Evolutionary conservation across 2,888 invertebrate genomes (phyloP), one percentile per base, ranked within the genome.

Genomic region (Pristionchus entomophagus): DNA sequence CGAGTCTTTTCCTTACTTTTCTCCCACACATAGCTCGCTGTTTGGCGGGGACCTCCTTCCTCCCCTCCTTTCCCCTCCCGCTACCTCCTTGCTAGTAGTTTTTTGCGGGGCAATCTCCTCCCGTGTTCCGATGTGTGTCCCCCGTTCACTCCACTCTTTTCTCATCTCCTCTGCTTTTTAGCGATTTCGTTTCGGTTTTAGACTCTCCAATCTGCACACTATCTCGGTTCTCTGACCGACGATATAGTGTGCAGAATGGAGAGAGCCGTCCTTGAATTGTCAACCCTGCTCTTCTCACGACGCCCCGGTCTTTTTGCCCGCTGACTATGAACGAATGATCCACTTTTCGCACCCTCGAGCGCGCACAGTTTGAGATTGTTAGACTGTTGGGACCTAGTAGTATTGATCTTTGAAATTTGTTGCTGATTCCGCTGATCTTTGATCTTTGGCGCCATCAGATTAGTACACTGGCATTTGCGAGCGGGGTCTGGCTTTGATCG

Each of bases 311-410:
- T 65, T 65, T 65, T 65, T 38, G 69, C 69, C 38, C 65, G 35
- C 35, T 65, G n/a, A 3, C n/a, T n/a, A n/a, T n/a, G n/a, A n/a
- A n/a, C 32, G 62, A 56, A 56, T 69, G 69, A 69, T 69, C 69
- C 69, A 51, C 80, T 80, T 80, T 51, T 45, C 80, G 29, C 51
- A 1, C 26, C 69, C 69, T 26, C 62, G 62, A 62, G 29, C 32
- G 62, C 69, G 69, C 38, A 8, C 22, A 5, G 38, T 41, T 38
- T 19, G 32, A 41, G 62, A 62, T 32, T 32, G 32, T 32, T 32
- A 10, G 22, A 45, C 45, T 45, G 8, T 45, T 29, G 62, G 12
- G 32, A n/a, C 29, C 14, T 62, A 32, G 29, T 17, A 29, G 26
- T 56, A 29, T 29, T 17, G 62, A 35, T 62, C 17, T 59, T 29